These are phyloP conservation scores for Actinia tenebrosa DNA, from an alignment of 64 coral and sea anemone genomes.

Conservation along the genomic window DNA sequence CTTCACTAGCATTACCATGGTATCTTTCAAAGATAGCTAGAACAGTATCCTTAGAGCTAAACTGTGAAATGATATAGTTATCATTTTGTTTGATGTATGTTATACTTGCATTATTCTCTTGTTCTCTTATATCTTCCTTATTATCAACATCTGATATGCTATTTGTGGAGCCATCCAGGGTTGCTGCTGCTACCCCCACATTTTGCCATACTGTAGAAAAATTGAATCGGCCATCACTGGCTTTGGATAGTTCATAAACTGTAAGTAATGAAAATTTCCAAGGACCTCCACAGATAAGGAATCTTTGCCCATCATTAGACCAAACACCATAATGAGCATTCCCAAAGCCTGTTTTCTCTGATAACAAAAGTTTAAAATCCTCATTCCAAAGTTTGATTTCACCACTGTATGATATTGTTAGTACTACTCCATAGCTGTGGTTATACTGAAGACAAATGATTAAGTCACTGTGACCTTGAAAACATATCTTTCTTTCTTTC, in stretches of 20 bases:
- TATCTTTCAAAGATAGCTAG: constrained; percentile 65
- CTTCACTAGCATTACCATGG: constrained; percentile 67
- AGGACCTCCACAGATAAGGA: constrained; percentile 52
- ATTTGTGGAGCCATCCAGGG: not conserved
- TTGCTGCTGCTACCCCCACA: not conserved
- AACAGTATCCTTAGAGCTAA: constrained; percentile 44
- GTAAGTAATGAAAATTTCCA: constrained; percentile 43
- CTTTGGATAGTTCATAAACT: constrained; percentile 37
- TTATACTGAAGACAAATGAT: constrained; percentile 75
- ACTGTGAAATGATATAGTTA: constrained; percentile 58
- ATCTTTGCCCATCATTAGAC: constrained; percentile 60
- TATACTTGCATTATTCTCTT: constrained; percentile 29
- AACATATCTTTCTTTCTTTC: constrained; percentile 41
- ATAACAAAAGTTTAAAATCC: constrained; percentile 36
- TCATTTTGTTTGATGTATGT: constrained; percentile 76
- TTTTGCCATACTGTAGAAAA: constrained; percentile 2
- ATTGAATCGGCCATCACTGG: constrained; percentile 6
- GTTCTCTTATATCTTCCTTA: not conserved
- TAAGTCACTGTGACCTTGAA: constrained; percentile 83
- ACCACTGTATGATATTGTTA: constrained; percentile 60
- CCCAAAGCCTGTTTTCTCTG: constrained; percentile 12
- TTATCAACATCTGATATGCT: not conserved
- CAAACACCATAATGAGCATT: constrained; percentile 59
- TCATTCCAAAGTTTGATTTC: constrained; percentile 85
- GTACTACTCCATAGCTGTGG: constrained; percentile 8